These are phyloP conservation scores for Melitaea athalia DNA, from an alignment of 2,888 invertebrate species.

Conservation along the genomic window DNA sequence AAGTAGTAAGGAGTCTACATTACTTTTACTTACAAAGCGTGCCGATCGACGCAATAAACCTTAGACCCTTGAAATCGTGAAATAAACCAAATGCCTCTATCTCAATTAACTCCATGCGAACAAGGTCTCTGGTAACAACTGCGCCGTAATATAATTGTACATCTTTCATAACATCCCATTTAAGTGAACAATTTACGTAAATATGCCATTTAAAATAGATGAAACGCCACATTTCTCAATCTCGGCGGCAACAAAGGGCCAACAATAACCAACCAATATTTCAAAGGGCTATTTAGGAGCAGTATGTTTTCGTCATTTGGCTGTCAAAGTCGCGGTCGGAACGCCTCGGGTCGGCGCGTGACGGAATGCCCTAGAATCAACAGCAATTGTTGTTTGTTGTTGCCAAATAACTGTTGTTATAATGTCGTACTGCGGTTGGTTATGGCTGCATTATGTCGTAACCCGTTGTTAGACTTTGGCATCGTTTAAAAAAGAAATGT, in stretches of 20 bases:
- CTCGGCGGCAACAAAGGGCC: constrained; percentile 15
- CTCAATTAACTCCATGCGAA: no score
- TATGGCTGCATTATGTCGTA: constrained; percentile 31
- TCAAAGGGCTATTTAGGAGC: constrained; percentile 41
- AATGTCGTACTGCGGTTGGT: constrained; percentile 30
- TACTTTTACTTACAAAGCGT: no score
- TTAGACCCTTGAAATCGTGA: no score
- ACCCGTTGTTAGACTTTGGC: constrained; percentile 13
- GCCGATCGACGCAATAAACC: no score
- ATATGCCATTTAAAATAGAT: constrained; percentile 6
- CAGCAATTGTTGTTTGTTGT: constrained; percentile 44
- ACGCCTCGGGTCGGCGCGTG: constrained; percentile 53
- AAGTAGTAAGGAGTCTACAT: no score
- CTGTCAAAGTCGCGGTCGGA: constrained; percentile 50
- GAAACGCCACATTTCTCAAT: constrained; percentile 22
- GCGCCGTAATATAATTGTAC: neutral
- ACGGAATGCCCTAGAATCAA: constrained; percentile 56
- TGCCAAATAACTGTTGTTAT: constrained; percentile 52
- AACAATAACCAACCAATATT: constrained; percentile 39
- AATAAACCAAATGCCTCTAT: no score
- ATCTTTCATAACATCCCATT: neutral
- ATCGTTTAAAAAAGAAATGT: constrained; percentile 10
- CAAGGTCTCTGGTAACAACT: no score
- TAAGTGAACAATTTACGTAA: neutral
- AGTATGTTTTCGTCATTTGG: constrained; percentile 53